Evolutionary conservation across 2,797 vertebrate genomes (phyloP), one percentile per base, ranked within the genome.

Genomic region (Chanos chanos): DNA sequence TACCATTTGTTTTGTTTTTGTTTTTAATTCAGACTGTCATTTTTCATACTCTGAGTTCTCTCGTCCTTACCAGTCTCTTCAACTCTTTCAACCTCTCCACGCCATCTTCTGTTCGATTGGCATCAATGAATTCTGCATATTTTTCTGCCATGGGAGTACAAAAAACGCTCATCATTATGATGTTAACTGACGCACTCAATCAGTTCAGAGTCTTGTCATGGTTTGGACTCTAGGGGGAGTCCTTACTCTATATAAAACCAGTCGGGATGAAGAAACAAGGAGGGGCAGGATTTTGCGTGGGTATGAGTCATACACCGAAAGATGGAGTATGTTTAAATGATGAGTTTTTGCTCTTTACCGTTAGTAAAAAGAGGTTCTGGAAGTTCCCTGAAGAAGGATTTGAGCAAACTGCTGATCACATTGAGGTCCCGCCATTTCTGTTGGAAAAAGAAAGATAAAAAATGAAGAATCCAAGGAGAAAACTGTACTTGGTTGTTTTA

Each of bases 401-500:
- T 99, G n/a, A 99, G 88, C 76, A 99, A 90, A 82, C 97, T 99
- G 76, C 96, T 97, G 76, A 99, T 99, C 70, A 99, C 95, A 24
- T 96, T 99, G 71, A 99, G 86, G 82, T 99, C 97, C 80, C 92
- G 86, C 97, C 97, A 99, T 95, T 99, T 99, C 97, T 99, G 83
- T 8, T 36, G 10, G 58, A 50, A 27, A 30, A 64, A 44, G 25
- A 19, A 40, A 52, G 36, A 54, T 5, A 48, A 5, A 21, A 15
- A 28, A 33, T 39, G 48, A 30, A n/a, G n/a, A n/a, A n/a, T n/a
- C n/a, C n/a, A n/a, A n/a, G n/a, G n/a, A n/a, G n/a, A n/a, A n/a
- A n/a, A n/a, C n/a, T n/a, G n/a, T n/a, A n/a, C n/a, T n/a, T n/a
- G n/a, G n/a, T n/a, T n/a, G n/a, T n/a, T n/a, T n/a, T n/a, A n/a